Evolutionary conservation across 2,888 invertebrate genomes (phyloP), one percentile per base, ranked within the genome.

Genomic region (Polia nebulosa): DNA sequence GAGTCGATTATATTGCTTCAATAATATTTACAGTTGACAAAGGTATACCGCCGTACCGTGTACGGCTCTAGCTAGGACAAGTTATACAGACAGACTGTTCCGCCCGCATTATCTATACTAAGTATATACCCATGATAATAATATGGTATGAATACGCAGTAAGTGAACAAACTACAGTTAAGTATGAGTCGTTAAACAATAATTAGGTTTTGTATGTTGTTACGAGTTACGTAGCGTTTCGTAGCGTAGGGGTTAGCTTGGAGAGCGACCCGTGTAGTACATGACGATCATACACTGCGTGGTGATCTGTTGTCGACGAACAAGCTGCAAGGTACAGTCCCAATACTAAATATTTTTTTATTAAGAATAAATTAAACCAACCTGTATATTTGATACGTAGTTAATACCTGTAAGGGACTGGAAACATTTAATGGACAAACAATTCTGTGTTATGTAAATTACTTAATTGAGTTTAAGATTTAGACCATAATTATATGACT

Each of bases 201-300:
- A 65, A 45, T 69, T 83, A 83, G 84, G 67, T 84, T 84, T 83
- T 83, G 77, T 83, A 83, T 71, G 71, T 82, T 82, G 83, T 76
- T 80, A 75, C 74, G 49, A 67, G 66, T 71, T 70, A 64, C 76
- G 44, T 79, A 68, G 65, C 51, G 52, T n/a, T n/a, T n/a, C n/a
- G n/a, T 56, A 69, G 68, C 17, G 49, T 45, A 5, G 7, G 17
- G 60, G 59, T 53, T 58, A 6, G 47, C 25, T 15, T 15, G 20
- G 56, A 45, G n/a, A 45, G 47, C 63, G 53, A 67, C 53, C 57
- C 51, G 85, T 82, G 85, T 5, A 39, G 0, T 17, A 15, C 15
- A 15, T 15, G 3, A 39, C 5, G 36, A 29, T 47, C 36, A 56
- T 7, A 63, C 63, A 20, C 53, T 41, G 9, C 34, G 3, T 17